phyloP scores from a whole-genome alignment of 1,140 invertebrate genomes.

The Zaprionus gabonicus region DNA sequence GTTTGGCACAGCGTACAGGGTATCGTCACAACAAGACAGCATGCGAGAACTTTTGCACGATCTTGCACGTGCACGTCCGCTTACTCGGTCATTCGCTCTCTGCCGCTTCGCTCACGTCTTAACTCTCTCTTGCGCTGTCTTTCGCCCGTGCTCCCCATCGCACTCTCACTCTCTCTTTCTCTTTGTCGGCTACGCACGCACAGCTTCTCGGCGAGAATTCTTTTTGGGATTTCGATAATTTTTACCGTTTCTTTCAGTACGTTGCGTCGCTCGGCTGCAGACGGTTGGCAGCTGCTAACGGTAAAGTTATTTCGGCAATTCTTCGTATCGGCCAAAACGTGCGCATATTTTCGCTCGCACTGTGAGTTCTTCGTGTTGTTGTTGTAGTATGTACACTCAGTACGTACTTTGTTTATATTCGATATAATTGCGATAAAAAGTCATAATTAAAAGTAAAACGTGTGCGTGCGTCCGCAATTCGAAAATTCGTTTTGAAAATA shows the following conservation, averaged over 20 bases:
- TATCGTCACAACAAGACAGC: constrained; percentile 13
- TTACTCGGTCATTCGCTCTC: constrained; percentile 3
- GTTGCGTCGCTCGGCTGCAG: constrained; percentile 53
- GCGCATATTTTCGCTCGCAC: constrained; percentile 44
- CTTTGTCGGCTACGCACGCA: constrained; percentile 25
- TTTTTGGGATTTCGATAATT: constrained; percentile 22
- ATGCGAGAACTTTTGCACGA: constrained; percentile 38
- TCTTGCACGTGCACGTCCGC: constrained; percentile 43
- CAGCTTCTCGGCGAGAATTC: constrained; percentile 40
- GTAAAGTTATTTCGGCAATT: constrained; percentile 34
- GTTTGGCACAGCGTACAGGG: not conserved
- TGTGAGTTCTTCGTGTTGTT: not conserved
- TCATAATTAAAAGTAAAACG: constrained; percentile 62
- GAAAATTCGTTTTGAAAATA: constrained; percentile 38
- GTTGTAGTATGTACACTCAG: not conserved
- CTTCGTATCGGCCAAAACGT: constrained; percentile 57
- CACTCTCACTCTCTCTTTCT: not conserved
- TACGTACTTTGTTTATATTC: constrained; percentile 59
- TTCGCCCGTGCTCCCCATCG: not conserved
- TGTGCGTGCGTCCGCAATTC: constrained; percentile 21
- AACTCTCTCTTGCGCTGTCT: not conserved
- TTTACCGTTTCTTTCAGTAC: constrained; percentile 62
- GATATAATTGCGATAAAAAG: constrained; percentile 68
- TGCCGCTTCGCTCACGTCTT: not conserved
- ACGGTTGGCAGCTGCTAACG: constrained; percentile 50